Base-by-base conservation (phyloP, 2,888 invertebrate genomes). In the Lasioglossum marginatum region DNA sequence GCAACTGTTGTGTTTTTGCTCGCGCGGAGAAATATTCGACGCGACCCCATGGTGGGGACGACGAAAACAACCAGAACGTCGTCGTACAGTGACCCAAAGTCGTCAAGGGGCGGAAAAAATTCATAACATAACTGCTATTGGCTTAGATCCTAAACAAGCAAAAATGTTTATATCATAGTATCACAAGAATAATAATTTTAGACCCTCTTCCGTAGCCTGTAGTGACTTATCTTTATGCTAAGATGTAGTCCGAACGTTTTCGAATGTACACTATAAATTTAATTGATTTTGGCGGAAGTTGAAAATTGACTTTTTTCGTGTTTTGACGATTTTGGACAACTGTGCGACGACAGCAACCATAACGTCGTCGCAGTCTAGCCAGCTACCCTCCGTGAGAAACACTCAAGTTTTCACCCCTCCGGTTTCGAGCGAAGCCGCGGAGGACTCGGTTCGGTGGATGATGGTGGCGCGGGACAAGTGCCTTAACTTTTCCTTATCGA, bases 401-500 rank as follows among this genome's bases (percentile, higher is more conserved):
- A 83, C 80, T 90, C 87, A 79, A 90, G 86, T 91, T 91, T 87
- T 88, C 87, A 73, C 85, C 85, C 87, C 79, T 70, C 77, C 52
- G 73, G 77, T 73, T 68, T 79, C 68, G 71, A 79, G 74, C 73
- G 81, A 52, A 66, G 60, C 78, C 71, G 84, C 81, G 77, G 82
- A 87, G 84, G 86, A 81, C 85, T 81, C 77, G 80, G 77, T 78
- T 78, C 68, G 82, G 85, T 84, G 83, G 70, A 85, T 81, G 88
- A 75, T 77, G 87, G 79, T 77, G 91, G 86, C 87, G 87, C 77
- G 87, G 89, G 90, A 90, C 92, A 93, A 93, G 92, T 93, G 93
- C 94, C 93, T 93, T 93, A 95, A 95, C 95, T 95, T 95, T 95
- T 95, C 94, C 94, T 95, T 95, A 95, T 94, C 94, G 94, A 95